Percentiles rank a stretch among this genome's conserved stretches.
Conservation (phyloP, 2,888 invertebrate species). For the Pherbina coryleti region DNA sequence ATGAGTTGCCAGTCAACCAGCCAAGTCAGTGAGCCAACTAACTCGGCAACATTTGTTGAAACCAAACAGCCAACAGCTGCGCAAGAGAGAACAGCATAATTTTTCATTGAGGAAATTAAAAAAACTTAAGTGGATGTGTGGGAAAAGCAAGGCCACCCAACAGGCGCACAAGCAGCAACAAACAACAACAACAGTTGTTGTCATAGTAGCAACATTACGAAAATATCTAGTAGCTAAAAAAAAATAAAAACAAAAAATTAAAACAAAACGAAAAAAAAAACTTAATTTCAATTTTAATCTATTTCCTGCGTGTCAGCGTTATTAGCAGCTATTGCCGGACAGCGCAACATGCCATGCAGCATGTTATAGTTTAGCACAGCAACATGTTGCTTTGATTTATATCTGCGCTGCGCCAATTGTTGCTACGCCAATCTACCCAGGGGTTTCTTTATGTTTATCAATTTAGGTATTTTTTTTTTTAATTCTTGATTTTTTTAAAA, state of each 20-base stretch:
- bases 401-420: not conserved
- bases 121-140: not conserved
- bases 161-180: not conserved
- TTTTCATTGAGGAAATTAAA: slow-evolving; percentile 1
- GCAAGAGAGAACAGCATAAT: not conserved
- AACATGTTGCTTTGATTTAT: not conserved
- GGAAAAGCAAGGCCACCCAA: slow-evolving; percentile 19
- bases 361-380: no score
- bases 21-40: not conserved
- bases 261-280: not conserved
- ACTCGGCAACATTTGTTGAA: not conserved
- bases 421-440: not conserved
- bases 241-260: no score
- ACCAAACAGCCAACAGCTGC: slow-evolving; percentile 1
- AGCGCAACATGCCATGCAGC: no score
- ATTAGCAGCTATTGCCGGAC: not conserved
- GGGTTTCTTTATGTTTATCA: slow-evolving; percentile 9
- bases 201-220: not conserved
- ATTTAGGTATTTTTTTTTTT: not conserved
- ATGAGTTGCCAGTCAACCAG: slow-evolving; percentile 1
- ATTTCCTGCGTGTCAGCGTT: slow-evolving; percentile 2
- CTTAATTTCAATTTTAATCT: not conserved
- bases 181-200: not conserved
- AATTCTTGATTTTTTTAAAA: not conserved
- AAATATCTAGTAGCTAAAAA: not conserved